Base-by-base conservation (phyloP, 2,113 vertebrate species). In the Speoplatyrhinus poulsoni region DNA sequence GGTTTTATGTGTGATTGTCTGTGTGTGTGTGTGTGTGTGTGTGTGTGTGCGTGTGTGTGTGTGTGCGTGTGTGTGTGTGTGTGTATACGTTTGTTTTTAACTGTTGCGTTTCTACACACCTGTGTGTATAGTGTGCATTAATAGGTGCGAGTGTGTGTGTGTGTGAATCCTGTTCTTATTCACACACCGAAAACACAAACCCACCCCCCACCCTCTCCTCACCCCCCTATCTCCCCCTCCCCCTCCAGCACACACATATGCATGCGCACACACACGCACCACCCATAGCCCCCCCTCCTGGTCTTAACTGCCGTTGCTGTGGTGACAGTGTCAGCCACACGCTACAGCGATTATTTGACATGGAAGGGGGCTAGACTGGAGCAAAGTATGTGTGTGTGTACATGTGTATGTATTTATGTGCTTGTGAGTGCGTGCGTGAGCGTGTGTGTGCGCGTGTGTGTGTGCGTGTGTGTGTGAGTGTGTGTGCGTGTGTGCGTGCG, bases 261-360 rank as follows among this genome's bases (percentile, higher is more conserved):
- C 19, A 1, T 19, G 19, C 19, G 19, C 65, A 83, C 82, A 85
- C 76, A 75, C 67, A 77, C 75, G 73, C 83, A 88, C 82, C 85
- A 82, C 73, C 80, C 87, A 82, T 74, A 82, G 72, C 76, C 82
- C 82, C 82, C 82, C 84, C 82, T 85, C 75, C 84, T 81, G 78
- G 80, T 79, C 81, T 77, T 90, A 81, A 85, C 80, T 78, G 81
- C 76, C 70, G 89, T 91, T 91, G 89, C 88, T 85, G 84, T 87
- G 89, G 89, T 77, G 88, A 91, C 89, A 73, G 81, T 87, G 85
- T 90, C 85, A 87, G 85, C 82, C 81, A 82, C 87, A 86, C 74
- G 63, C 82, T 84, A 69, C 84, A 89, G 82, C 87, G 85, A 91
- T 91, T 85, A 85, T 90, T 87, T 88, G 86, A 86, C 83, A 88